These are phyloP conservation scores for Ceyx erithaca DNA, from an alignment of 2,797 vertebrate species.

Conservation along the genomic window DNA sequence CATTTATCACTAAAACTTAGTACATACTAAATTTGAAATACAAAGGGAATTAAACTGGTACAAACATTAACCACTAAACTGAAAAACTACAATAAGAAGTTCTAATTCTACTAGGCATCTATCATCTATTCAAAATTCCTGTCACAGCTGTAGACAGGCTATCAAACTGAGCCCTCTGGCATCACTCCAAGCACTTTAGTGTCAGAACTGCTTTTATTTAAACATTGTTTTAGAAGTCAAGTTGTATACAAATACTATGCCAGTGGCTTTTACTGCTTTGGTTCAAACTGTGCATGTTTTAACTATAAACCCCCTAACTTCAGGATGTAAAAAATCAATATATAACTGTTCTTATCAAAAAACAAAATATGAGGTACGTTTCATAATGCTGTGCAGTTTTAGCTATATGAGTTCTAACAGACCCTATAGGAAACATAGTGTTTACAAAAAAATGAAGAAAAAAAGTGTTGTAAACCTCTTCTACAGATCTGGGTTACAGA, in stretches of 20 bases:
- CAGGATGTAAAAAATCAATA: not conserved
- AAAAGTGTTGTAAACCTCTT: not conserved
- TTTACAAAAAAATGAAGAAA: not conserved
- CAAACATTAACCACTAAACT: not conserved
- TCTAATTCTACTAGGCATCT: not conserved
- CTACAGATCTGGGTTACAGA: no score
- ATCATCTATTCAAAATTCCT: not conserved
- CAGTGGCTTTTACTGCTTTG: not conserved
- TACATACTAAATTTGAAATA: not conserved
- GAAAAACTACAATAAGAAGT: not conserved
- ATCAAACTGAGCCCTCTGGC: not conserved
- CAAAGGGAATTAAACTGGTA: not conserved
- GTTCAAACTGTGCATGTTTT: not conserved
- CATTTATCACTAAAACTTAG: not conserved
- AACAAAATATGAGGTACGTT: not conserved
- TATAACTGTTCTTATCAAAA: constrained; percentile 1
- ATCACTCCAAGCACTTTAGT: not conserved
- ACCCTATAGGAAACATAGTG: not conserved
- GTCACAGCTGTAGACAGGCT: not conserved
- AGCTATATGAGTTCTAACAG: not conserved
- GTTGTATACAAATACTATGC: not conserved
- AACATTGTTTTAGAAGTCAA: not conserved
- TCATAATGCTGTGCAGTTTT: constrained; percentile 14
- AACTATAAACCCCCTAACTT: not conserved
- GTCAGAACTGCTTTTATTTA: not conserved